Evolutionary conservation across 2,888 invertebrate species (phyloP), one percentile per base, ranked within the genome.

Genomic region (Scaeva pyrastri): DNA sequence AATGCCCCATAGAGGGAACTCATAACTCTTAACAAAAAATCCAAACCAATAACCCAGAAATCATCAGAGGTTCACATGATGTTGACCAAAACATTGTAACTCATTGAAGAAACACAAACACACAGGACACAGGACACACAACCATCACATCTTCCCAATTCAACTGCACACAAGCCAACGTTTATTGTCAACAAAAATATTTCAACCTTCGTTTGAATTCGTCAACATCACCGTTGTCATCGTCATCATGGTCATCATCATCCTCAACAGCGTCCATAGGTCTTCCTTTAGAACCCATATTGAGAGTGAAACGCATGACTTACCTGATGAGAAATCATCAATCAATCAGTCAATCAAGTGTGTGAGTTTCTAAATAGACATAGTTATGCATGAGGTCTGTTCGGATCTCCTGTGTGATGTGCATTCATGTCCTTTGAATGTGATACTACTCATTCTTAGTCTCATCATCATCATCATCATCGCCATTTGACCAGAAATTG

Each of bases 341-440:
- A 80, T 85, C 85, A 81, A 81, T 81, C 85, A 85, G 72, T 80
- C 80, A 80, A 72, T 85, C 81, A 81, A 85, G 73, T 76, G 73
- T 85, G 76, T 68, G 68, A 23, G 31, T 58, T 45, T 39, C 11
- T 12, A 43, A n/a, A 43, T 11, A 71, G 68, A 56, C 48, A 72
- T 66, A n/a, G n/a, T n/a, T n/a, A 45, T 58, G 39, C 60, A 60
- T 39, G 8, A 41, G 71, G 58, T 39, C 10, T 3, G 7, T 14
- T 52, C 12, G 14, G 14, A 19, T 41, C 7, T 39, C 26, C 43
- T 56, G 16, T 41, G 14, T 23, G 31, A 31, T 31, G 71, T 68
- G 41, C n/a, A 55, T 62, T 41, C 41, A 62, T 43, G 26, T 70
- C 72, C 41, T 68, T 66, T 21, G 79, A 60, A 64, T 84, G 43